Evolutionary conservation across 2,797 vertebrate genomes (phyloP), one percentile per base, ranked within the genome.

Genomic region (Protonibea diacanthus): DNA sequence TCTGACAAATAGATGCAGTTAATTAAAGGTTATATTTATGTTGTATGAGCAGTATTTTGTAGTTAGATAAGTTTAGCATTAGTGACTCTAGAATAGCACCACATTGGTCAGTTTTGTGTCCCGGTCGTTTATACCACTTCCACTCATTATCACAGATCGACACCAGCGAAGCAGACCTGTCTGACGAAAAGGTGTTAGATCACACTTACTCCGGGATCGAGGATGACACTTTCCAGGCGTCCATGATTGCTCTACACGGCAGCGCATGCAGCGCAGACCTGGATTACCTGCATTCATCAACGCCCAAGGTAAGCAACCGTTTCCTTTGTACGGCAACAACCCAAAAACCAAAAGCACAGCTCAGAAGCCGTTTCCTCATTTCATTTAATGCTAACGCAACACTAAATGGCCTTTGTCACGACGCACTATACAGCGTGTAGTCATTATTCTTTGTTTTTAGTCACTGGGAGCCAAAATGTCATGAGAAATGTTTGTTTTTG

Each of bases 141-240:
- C 62, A 57, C 91, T 88, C 23, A 76, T 92, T 80, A 88, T 92
- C 49, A 67, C 95, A 99, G 98, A 97, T 99, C 85, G 97, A 98
- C 84, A 94, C 96, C 66, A 85, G 91, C 0, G 97, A 99, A 57
- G 90, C 93, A 68, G 97, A 97, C 84, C 74, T 96, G 74, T 88
- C 62, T 44, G 96, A 96, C 57, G 97, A 98, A 45, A 95, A 96
- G 86, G 68, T 84, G 27, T 91, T 97, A 59, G 95, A 95, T 75
- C 95, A 89, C 0, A 92, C 92, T 42, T 97, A 91, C 90, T 94
- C 94, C 14, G 91, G 90, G 4, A 94, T 95, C 14, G 94, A 95
- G 45, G 96, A 96, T 25, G 95, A 96, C 81, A 81, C 95, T 25
- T 97, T 97, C 87, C 96, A 96, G 85, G 92, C 95, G 4, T 97